These are phyloP conservation scores for Glyptemys insculpta DNA, from an alignment of 2,797 vertebrate genomes.

Conservation along the genomic window DNA sequence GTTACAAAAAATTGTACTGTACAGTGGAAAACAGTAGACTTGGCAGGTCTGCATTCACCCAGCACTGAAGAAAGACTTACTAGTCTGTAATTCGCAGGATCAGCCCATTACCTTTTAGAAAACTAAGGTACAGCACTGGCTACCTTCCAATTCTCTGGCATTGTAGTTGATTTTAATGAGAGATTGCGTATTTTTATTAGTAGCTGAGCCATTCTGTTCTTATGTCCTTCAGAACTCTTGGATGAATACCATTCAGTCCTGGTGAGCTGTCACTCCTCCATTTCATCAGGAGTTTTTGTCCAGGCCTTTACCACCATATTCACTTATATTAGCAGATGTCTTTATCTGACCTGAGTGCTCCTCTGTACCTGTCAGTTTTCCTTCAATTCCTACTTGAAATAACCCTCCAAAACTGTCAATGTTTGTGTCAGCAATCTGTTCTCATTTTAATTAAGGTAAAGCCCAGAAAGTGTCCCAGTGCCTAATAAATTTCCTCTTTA, in stretches of 20 bases:
- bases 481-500: neutral
- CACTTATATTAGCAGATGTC: neutral
- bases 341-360: neutral
- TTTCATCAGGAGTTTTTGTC: neutral
- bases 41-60: too few relatives aligned
- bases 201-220: too few relatives aligned
- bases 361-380: neutral
- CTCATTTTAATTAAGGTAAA: neutral
- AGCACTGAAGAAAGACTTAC: too few relatives aligned
- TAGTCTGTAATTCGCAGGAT: too few relatives aligned
- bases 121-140: too few relatives aligned
- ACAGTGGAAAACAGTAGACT: too few relatives aligned
- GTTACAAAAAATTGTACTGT: too few relatives aligned
- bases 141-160: too few relatives aligned
- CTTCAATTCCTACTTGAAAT: neutral
- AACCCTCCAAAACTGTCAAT: neutral
- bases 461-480: neutral
- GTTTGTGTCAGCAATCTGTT: neutral
- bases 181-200: too few relatives aligned
- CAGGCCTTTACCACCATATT: neutral
- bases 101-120: too few relatives aligned
- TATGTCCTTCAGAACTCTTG: too few relatives aligned
- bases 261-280: constrained; percentile 8
- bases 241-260: neutral
- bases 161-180: too few relatives aligned